These are phyloP conservation scores for Penaeus indicus DNA, from an alignment of 1,140 invertebrate species.

Conservation along the genomic window DNA sequence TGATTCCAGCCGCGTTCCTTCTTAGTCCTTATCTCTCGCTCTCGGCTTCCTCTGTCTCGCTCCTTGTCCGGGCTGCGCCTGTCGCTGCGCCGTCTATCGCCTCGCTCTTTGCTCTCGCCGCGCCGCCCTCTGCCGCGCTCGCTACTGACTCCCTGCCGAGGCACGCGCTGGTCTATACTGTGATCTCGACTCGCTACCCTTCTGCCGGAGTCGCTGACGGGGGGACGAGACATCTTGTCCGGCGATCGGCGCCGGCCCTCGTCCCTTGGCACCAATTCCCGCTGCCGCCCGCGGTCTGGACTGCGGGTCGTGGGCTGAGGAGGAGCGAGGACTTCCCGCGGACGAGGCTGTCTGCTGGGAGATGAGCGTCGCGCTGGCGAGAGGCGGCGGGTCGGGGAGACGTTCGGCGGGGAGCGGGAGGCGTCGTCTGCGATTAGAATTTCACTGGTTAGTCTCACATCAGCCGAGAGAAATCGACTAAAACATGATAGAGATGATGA, in stretches of 20 bases:
- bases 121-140: neutral
- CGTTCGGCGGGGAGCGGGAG: too few relatives aligned
- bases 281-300: neutral
- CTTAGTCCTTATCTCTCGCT: neutral
- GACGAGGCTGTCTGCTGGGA: conserved; percentile 23
- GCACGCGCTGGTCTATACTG: neutral
- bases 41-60: neutral
- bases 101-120: neutral
- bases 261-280: neutral
- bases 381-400: neutral
- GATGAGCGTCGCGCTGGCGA: conserved; percentile 42
- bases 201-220: too few relatives aligned
- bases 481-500: too few relatives aligned
- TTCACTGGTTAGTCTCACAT: too few relatives aligned
- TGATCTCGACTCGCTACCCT: too few relatives aligned
- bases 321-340: neutral
- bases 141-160: neutral
- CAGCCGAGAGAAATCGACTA: too few relatives aligned
- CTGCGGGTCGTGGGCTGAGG: neutral
- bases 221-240: too few relatives aligned
- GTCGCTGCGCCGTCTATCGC: neutral
- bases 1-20: neutral
- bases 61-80: neutral
- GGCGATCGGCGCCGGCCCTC: too few relatives aligned
- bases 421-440: too few relatives aligned